Percentiles rank a stretch among this genome's conserved stretches.
These are phyloP conservation scores for Tachina grossa DNA, from an alignment of 2,888 invertebrate species.

Conservation along the genomic window DNA sequence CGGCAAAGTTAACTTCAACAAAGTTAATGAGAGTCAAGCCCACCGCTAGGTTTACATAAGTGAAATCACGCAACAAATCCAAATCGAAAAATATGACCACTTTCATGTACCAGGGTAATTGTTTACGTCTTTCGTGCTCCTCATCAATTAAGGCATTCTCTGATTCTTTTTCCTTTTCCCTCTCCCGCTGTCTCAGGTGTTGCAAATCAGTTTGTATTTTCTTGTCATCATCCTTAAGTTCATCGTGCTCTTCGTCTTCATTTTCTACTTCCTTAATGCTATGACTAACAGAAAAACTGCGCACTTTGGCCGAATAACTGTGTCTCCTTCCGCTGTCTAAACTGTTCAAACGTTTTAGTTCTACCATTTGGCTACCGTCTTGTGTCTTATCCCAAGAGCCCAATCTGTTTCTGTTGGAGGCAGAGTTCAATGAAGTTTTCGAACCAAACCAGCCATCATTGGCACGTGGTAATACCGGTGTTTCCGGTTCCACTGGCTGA, in stretches of 20 bases:
- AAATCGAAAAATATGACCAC: constrained; percentile 88
- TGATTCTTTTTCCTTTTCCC: constrained; percentile 12
- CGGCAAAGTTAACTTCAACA: constrained; percentile 89
- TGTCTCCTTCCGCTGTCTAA: constrained; percentile 66
- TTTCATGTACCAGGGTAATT: constrained; percentile 85
- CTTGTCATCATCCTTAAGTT: constrained; percentile 1
- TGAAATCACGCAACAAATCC: constrained; percentile 87
- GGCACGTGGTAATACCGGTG: constrained; percentile 85
- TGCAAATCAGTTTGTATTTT: constrained; percentile 39
- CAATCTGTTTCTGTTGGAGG: constrained; percentile 74
- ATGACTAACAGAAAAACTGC: constrained; percentile 77
- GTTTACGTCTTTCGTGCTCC: constrained; percentile 75
- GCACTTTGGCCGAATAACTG: constrained; percentile 68
- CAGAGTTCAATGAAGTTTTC: constrained; percentile 76
- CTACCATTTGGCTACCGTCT: constrained; percentile 64
- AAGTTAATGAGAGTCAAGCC: constrained; percentile 89
- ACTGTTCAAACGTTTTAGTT: constrained; percentile 77
- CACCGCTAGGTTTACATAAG: constrained; percentile 88
- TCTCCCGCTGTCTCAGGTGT: constrained; percentile 31
- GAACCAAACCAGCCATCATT: constrained; percentile 82
- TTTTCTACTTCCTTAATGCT: constrained; percentile 77
- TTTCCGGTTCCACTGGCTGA: constrained; percentile 86
- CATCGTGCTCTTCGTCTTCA: constrained; percentile 50
- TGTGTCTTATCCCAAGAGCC: constrained; percentile 74
- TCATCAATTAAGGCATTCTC: constrained; percentile 75